Evolutionary conservation across 2,888 invertebrate genomes (phyloP), one percentile per base, ranked within the genome.

Genomic region (Zaprionus bogoriensis): DNA sequence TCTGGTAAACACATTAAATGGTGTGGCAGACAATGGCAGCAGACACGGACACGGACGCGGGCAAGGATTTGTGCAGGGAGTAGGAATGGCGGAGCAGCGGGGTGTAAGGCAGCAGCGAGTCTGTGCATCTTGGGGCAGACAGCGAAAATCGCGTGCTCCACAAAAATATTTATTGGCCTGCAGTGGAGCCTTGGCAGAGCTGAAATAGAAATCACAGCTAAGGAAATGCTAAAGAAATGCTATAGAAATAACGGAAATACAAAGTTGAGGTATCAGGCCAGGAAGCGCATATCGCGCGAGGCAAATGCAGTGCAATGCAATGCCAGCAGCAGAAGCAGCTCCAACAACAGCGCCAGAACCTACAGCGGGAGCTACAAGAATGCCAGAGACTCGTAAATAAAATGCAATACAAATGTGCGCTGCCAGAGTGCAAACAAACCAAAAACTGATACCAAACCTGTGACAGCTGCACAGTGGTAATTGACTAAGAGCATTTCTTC

Each of bases 1-100:
- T 80, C 79, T 85, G 54, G 86, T 80, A 85, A 80, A 80, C 86
- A 85, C 86, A 80, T 85, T 80, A 83, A 86, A 80, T 86, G 69
- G 74, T 67, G 81, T 77, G 84, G 74, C 86, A 83, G 74, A 76
- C 80, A 76, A 77, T 82, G 73, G 67, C 62, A 50, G 20, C 64
- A 78, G 79, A 67, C 60, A 67, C 54, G 48, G 57, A 41, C 59
- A 55, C 9, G 12, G 22, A 46, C 36, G 61, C 30, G 36, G 41
- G 47, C 17, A 30, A 17, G 23, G 28, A 12, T 22, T n/a, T 9
- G 48, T 14, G 23, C 23, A 38, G 38, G 6, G 2, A 1, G 6
- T 10, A 14, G 7, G 3, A 17, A 1, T 2, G 3, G 9, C n/a
- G 22, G 7, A 9, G 14, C 17, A 36, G 36, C 6, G 36, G 19